phyloP scores from a whole-genome alignment of 2,888 invertebrate species.

The Athalia rosae region DNA sequence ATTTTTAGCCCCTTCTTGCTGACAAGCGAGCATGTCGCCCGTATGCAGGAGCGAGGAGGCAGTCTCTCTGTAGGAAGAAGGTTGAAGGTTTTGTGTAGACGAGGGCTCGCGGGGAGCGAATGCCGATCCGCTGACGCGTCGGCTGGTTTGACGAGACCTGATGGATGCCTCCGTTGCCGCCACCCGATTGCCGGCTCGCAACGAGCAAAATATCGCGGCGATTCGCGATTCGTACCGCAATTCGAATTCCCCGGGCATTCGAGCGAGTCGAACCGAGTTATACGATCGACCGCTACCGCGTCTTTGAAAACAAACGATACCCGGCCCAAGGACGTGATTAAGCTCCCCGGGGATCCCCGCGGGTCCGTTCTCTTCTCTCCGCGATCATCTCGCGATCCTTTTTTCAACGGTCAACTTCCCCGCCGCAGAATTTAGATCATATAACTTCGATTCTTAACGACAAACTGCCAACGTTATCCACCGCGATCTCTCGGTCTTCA shows the following conservation, averaged over 20 bases:
- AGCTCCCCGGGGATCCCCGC: conserved; percentile 39
- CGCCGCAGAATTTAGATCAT: neutral
- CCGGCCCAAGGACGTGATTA: conserved; percentile 43
- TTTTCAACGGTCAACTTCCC: conserved; percentile 11
- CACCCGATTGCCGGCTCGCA: conserved; percentile 61
- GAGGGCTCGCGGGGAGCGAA: conserved; percentile 62
- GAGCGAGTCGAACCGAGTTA: neutral
- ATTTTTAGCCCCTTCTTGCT: conserved; percentile 62
- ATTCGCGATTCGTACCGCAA: conserved; percentile 67
- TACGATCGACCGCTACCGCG: neutral
- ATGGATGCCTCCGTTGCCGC: conserved; percentile 67
- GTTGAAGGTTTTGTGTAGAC: conserved; percentile 53
- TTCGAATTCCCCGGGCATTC: conserved; percentile 43
- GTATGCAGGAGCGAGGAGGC: conserved; percentile 45
- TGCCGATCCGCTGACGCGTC: conserved; percentile 71
- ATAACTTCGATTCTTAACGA: conserved; percentile 21
- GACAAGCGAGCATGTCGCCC: conserved; percentile 54
- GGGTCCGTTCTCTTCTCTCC: conserved; percentile 18
- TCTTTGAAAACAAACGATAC: conserved; percentile 41
- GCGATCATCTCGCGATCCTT: conserved; percentile 24
- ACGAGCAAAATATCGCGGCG: conserved; percentile 69
- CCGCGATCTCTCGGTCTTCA: too few relatives aligned
- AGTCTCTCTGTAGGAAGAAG: conserved; percentile 51
- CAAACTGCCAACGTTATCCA: conserved; percentile 1
- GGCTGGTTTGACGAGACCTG: conserved; percentile 73